Percentiles rank a stretch among this genome's conserved stretches.
These are phyloP conservation scores for Cephalotes varians DNA, from an alignment of 2,888 invertebrate genomes.

Conservation along the genomic window DNA sequence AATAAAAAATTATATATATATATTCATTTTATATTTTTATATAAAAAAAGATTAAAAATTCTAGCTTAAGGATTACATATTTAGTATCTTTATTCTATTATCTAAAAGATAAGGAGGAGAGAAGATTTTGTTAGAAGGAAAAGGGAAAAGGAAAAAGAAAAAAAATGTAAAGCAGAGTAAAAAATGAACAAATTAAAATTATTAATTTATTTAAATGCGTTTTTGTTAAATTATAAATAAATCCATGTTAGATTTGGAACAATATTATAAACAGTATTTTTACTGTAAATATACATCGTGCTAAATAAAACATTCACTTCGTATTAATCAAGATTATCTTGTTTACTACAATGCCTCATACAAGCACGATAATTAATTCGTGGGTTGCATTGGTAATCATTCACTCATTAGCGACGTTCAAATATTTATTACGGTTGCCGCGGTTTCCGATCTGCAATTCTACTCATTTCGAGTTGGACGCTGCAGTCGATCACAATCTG, in stretches of 20 bases:
- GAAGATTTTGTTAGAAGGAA: neutral
- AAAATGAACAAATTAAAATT: neutral
- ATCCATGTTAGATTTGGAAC: neutral
- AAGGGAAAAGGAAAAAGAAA: neutral
- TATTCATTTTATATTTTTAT: too few relatives aligned
- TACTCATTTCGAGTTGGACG: constrained; percentile 17
- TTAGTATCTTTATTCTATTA: neutral
- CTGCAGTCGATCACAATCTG: constrained; percentile 8
- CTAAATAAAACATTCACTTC: constrained; percentile 20
- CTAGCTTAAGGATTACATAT: neutral
- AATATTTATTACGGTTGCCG: constrained; percentile 43
- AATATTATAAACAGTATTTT: constrained; percentile 9
- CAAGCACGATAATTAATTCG: constrained; percentile 45
- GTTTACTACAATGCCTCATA: neutral
- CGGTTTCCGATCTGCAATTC: constrained; percentile 32
- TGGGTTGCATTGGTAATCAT: constrained; percentile 47
- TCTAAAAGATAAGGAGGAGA: neutral
- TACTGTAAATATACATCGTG: neutral
- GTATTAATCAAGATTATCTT: constrained; percentile 38
- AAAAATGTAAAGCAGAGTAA: neutral
- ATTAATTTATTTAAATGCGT: neutral
- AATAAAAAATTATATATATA: constrained; percentile 1
- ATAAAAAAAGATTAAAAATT: neutral
- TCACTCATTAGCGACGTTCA: constrained; percentile 52
- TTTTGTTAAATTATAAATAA: neutral